These are phyloP conservation scores for Macrochelys suwanniensis DNA, from an alignment of 2,797 vertebrate genomes.

Conservation along the genomic window DNA sequence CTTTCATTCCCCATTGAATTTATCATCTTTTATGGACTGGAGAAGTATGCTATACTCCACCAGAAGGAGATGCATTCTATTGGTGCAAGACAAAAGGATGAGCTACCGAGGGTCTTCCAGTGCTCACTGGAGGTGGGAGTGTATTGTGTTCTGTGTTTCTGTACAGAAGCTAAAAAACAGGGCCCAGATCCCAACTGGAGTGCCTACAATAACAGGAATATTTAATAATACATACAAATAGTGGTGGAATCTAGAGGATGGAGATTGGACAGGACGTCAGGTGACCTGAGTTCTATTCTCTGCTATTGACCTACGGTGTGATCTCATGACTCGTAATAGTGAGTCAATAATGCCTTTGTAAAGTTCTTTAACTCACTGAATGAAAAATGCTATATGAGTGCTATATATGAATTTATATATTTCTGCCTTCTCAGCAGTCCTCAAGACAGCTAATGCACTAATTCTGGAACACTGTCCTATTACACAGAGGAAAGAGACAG, in stretches of 20 bases:
- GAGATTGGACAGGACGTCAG: slow-evolving; percentile 1
- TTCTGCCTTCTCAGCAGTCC: not conserved
- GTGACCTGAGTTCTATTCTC: not conserved
- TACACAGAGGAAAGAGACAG: slow-evolving; percentile 7
- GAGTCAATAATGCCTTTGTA: not conserved
- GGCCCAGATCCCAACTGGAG: not conserved
- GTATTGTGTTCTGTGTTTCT: not conserved
- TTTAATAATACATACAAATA: slow-evolving; percentile 19
- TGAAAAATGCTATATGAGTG: not conserved
- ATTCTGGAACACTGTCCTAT: slow-evolving; percentile 16
- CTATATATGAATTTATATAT: not conserved
- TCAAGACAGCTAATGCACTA: slow-evolving; percentile 7
- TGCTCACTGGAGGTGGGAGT: not conserved
- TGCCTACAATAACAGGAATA: slow-evolving; percentile 22
- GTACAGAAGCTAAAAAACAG: not conserved
- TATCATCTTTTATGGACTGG: not conserved
- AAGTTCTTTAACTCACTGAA: slow-evolving; percentile 10
- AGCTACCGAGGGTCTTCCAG: not conserved
- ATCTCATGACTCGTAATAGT: not conserved
- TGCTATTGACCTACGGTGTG: not conserved
- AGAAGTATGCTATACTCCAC: not conserved
- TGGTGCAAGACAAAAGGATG: not conserved
- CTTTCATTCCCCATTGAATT: not conserved
- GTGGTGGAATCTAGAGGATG: not conserved
- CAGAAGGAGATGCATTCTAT: not conserved